These are phyloP conservation scores for Epizoanthus rinbou DNA, from an alignment of 92 coral and sea anemone genomes.

Conservation along the genomic window DNA sequence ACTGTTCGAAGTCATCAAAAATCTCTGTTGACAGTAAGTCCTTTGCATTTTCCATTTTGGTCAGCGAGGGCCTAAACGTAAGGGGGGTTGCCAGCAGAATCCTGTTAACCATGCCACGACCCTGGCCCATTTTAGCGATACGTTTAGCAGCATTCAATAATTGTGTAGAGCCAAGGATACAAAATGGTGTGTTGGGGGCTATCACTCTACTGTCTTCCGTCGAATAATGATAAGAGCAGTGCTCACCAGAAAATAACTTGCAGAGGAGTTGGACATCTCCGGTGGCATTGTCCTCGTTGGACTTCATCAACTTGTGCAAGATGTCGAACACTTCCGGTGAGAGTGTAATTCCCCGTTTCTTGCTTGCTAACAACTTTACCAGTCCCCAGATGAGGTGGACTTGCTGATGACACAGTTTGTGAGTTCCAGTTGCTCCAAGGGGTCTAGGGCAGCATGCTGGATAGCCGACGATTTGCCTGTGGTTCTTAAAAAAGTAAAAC, in stretches of 20 bases:
- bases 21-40: slow-evolving; percentile 10
- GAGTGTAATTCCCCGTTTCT: slow-evolving; percentile 41
- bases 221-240: slow-evolving; percentile 48
- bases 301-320: slow-evolving; percentile 56
- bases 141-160: slow-evolving; percentile 53
- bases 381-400: slow-evolving; percentile 49
- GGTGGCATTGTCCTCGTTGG: slow-evolving; percentile 58
- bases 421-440: slow-evolving; percentile 43
- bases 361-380: slow-evolving; percentile 45
- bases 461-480: slow-evolving; percentile 51
- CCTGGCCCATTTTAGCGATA: slow-evolving; percentile 64
- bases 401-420: slow-evolving; percentile 49
- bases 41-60: slow-evolving; percentile 45
- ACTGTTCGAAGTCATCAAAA: slow-evolving; percentile 26
- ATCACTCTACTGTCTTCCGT: slow-evolving; percentile 55
- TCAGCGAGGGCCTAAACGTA: slow-evolving; percentile 45
- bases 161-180: slow-evolving; percentile 62
- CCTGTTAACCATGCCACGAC: slow-evolving; percentile 59
- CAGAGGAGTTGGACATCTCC: slow-evolving; percentile 65
- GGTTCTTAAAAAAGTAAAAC: too few species aligned
- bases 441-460: slow-evolving; percentile 52
- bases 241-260: slow-evolving; percentile 64
- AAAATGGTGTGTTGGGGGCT: slow-evolving; percentile 46
- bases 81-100: slow-evolving; percentile 60
- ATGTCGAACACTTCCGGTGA: slow-evolving; percentile 60